phyloP scores from a whole-genome alignment of 2,113 vertebrate species.

The Menura novaehollandiae region DNA sequence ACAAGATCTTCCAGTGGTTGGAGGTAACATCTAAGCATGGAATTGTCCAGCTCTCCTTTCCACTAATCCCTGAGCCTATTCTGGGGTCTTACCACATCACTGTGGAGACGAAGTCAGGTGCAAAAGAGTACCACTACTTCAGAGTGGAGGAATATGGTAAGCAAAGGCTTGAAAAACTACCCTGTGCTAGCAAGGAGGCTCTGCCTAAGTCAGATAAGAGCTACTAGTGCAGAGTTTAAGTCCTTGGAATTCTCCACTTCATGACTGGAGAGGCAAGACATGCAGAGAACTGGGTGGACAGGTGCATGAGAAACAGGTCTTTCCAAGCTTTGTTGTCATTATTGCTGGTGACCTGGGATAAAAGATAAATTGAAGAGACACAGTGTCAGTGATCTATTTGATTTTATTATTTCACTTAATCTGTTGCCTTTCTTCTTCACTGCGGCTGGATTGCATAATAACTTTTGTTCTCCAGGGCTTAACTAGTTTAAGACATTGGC shows the following conservation, averaged over 20 bases:
- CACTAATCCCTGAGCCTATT: constrained; percentile 48
- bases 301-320: neutral
- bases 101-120: constrained; percentile 15
- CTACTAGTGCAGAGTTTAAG: neutral
- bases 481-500: neutral
- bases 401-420: neutral
- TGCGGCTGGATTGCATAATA: neutral
- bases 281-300: neutral
- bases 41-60: constrained; percentile 66
- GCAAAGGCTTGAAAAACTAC: neutral
- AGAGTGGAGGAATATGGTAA: constrained; percentile 69
- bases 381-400: neutral
- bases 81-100: constrained; percentile 61
- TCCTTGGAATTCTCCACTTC: neutral
- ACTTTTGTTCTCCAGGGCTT: neutral
- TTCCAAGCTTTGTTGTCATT: neutral
- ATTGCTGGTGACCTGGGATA: neutral
- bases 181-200: neutral
- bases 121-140: constrained; percentile 31
- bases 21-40: constrained; percentile 43
- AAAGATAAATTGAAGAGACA: neutral
- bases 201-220: neutral
- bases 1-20: constrained; percentile 72
- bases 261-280: neutral
- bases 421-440: neutral